Base-by-base conservation (phyloP, 2,888 invertebrate species). In the Polydrusus tereticollis region DNA sequence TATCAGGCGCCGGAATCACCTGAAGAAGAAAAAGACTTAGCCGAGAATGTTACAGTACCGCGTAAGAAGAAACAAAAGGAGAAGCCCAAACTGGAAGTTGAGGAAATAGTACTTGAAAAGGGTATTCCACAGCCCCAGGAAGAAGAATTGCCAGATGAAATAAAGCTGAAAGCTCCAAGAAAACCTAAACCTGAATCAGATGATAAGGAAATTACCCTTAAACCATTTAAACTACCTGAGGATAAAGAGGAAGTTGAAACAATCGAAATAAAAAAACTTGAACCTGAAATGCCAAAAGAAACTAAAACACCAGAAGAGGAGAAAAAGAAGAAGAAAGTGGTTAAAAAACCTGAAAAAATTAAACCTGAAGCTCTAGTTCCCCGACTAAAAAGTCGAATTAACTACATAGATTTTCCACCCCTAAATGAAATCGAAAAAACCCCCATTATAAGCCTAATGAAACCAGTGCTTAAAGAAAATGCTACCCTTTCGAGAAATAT, bases 401-500 rank as follows among this genome's bases (percentile, higher is more conserved):
- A 66, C 8, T 70, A 75, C 43, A 72, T 85, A 7, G 80, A 84
- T 8, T 86, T 83, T 78, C 86, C 86, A 52, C 85, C 86, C 0
- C 38, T 70, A 4, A 63, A 80, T 1, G 80, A 80, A 65, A 66
- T 72, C 29, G 74, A 77, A 76, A 71, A 76, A 47, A 73, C 77
- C 59, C 77, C 81, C 50, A 77, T 81, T 21, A 8, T 78, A 72
- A 75, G 78, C 36, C 69, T 76, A 20, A 82, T 89, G 50, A 85
- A 86, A 70, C 89, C 89, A 0, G 80, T 86, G 23, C 77, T 89
- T 16, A 89, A 89, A 75, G 89, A 90, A 79, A 88, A 88, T 79
- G 93, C 93, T 23, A 89, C 92, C 75, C 82, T 94, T 41, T 93
- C 93, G 0, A 88, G 78, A 73, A 75, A 73, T 73, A 76, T 75